Base-by-base conservation (phyloP, 2,888 invertebrate species). In the Lasioglossum vierecki region DNA sequence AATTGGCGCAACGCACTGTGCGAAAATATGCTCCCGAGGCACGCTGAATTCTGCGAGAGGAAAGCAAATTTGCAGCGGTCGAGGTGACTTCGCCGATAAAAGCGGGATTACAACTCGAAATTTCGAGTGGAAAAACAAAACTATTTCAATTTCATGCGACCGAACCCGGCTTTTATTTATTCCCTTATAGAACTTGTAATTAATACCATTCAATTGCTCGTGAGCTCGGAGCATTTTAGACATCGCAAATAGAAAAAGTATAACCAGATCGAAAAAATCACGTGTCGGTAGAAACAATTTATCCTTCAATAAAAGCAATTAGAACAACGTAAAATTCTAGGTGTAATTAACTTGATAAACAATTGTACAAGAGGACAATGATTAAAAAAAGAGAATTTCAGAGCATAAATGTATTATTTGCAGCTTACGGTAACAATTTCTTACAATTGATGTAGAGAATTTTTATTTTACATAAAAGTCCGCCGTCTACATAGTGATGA, bases 11-110 rank as follows among this genome's bases (percentile, higher is more conserved):
- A 22, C 9, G 35, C 4, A 11, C 72, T 4, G 35, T 49, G 49
- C 30, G 72, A 72, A 72, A 49, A 72, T 72, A 72, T 72, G 72
- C 30, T 18, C 26, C 15, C 26, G 26, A 30, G 44, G 46, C 44
- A 26, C 26, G 11, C 49, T 22, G 22, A 6, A 49, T 22, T 46
- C 30, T 15, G 8, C 46, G 53, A 53, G 53, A 53, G n/a, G n/a
- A 22, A 63, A n/a, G 66, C 35, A 49, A 30, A 49, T 30, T 72
- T 49, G 41, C 30, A 22, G 30, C 71, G 41, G 46, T 9, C 35
- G 4, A 9, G 30, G 9, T 18, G 72, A 72, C 46, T 18, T 35
- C 30, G 30, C 22, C 22, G 35, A 35, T 15, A 35, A 72, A 35
- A 30, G 30, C 68, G 9, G 22, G 39, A 39, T 39, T 39, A n/a